Evolutionary conservation across 1,140 invertebrate species (phyloP).

Genomic region (Drosophila yakuba): DNA sequence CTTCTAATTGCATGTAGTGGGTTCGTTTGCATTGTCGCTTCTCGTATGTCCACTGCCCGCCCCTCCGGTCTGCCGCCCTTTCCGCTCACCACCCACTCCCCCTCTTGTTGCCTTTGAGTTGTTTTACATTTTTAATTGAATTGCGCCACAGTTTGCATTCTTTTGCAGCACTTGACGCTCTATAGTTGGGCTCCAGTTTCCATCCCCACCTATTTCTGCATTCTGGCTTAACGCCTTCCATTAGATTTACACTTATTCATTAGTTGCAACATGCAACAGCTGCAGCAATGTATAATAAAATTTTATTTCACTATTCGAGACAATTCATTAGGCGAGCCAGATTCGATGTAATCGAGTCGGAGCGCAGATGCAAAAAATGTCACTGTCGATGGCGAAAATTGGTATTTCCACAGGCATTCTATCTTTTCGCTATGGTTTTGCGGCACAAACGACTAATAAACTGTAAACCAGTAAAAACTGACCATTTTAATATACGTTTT

Average conservation of each 20-base stretch:
- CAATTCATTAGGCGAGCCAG: conserved; percentile 66
- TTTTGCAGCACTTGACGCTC: conserved; percentile 49
- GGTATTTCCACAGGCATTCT: neutral
- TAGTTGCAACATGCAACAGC: conserved; percentile 78
- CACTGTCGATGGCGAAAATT: conserved; percentile 2
- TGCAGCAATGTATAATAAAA: conserved; percentile 60
- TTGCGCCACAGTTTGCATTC: conserved; percentile 81
- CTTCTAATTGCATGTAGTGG: conserved; percentile 76
- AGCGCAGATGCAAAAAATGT: conserved; percentile 42
- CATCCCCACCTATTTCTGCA: conserved; percentile 1
- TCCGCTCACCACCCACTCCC: neutral
- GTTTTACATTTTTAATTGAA: conserved; percentile 83
- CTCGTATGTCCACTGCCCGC: conserved; percentile 46
- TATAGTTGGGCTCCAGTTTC: neutral
- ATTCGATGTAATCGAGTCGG: conserved; percentile 6
- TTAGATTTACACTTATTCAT: conserved; percentile 83
- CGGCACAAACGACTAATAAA: neutral
- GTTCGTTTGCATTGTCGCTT: conserved; percentile 77
- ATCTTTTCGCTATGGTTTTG: neutral
- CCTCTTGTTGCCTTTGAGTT: conserved; percentile 65
- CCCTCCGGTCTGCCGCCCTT: neutral
- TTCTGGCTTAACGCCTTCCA: conserved; percentile 66
- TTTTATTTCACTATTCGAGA: conserved; percentile 72
- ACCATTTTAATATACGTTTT: neutral
- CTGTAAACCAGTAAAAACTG: neutral